Evolutionary conservation across 2,888 invertebrate species (phyloP).

Genomic region (Chesias legatella): DNA sequence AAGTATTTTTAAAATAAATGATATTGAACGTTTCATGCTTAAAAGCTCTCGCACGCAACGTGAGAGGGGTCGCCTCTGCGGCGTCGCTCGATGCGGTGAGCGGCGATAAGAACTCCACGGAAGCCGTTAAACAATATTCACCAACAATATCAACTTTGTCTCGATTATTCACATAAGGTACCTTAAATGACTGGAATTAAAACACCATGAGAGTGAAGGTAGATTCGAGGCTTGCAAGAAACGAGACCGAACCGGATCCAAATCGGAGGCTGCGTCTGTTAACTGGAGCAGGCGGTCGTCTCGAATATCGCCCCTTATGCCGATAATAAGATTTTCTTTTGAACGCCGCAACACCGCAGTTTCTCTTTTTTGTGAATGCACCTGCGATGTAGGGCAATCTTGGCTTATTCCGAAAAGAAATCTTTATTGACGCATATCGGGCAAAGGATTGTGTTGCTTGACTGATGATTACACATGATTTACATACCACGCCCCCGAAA

Average conservation of each 20-base stretch:
- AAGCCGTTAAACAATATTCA: slow-evolving; percentile 20
- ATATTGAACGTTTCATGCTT: background rate
- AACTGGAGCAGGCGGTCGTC: slow-evolving; percentile 74
- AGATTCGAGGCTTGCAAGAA: slow-evolving; percentile 52
- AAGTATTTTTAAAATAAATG: background rate
- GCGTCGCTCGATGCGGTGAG: slow-evolving; percentile 1
- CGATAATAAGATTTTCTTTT: slow-evolving; percentile 77
- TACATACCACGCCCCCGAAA: slow-evolving; percentile 8
- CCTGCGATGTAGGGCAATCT: slow-evolving; percentile 71
- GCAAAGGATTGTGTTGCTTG: slow-evolving; percentile 42
- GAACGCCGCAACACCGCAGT: slow-evolving; percentile 59
- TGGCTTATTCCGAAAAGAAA: slow-evolving; percentile 61
- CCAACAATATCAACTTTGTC: slow-evolving; percentile 25
- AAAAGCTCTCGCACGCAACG: slow-evolving; percentile 5
- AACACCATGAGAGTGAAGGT: slow-evolving; percentile 68
- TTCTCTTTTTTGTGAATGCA: slow-evolving; percentile 76
- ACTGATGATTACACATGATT: slow-evolving; percentile 27
- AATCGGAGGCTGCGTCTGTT: slow-evolving; percentile 67
- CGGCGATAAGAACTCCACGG: slow-evolving; percentile 23
- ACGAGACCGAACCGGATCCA: slow-evolving; percentile 74
- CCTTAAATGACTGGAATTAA: slow-evolving; percentile 39
- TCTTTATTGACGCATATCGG: slow-evolving; percentile 61
- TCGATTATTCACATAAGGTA: slow-evolving; percentile 19
- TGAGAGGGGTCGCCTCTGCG: slow-evolving; percentile 6
- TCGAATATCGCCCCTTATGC: slow-evolving; percentile 76